phyloP scores from a whole-genome alignment of 1,140 invertebrate species.

The Potamilus streckersoni region DNA sequence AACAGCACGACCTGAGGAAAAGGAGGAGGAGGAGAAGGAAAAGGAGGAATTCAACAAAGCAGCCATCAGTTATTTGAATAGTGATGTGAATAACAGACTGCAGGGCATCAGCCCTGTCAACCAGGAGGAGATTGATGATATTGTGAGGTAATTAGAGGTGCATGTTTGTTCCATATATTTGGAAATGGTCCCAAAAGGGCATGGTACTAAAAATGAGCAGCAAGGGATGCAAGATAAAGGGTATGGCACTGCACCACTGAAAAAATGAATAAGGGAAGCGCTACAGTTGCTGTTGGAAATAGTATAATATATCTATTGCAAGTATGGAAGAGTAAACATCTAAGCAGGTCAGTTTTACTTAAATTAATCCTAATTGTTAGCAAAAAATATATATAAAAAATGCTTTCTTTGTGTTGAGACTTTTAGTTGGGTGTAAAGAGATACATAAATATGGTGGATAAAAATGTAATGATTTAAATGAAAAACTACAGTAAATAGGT shows the following conservation, averaged over 20 bases:
- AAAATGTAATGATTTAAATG: too few species aligned
- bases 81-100: conserved; percentile 43
- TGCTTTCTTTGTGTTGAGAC: too few species aligned
- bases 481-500: too few species aligned
- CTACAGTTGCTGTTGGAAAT: too few species aligned
- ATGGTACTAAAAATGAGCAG: not conserved
- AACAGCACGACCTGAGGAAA: conserved; percentile 49
- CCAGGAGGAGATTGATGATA: conserved; percentile 46
- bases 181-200: not conserved
- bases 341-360: too few species aligned
- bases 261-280: not conserved
- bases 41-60: conserved; percentile 43
- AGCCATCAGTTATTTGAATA: conserved; percentile 50
- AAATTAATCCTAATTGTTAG: too few species aligned
- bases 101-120: conserved; percentile 45
- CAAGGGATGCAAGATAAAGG: not conserved
- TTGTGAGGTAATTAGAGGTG: conserved; percentile 36
- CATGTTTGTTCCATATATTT: too few species aligned
- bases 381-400: too few species aligned
- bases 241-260: not conserved
- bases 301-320: too few species aligned
- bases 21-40: conserved; percentile 50
- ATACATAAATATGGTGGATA: too few species aligned
- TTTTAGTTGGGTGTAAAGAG: too few species aligned
- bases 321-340: too few species aligned